Base-by-base conservation (phyloP, 2,113 vertebrate genomes). In the Ceyx cyanopectus region DNA sequence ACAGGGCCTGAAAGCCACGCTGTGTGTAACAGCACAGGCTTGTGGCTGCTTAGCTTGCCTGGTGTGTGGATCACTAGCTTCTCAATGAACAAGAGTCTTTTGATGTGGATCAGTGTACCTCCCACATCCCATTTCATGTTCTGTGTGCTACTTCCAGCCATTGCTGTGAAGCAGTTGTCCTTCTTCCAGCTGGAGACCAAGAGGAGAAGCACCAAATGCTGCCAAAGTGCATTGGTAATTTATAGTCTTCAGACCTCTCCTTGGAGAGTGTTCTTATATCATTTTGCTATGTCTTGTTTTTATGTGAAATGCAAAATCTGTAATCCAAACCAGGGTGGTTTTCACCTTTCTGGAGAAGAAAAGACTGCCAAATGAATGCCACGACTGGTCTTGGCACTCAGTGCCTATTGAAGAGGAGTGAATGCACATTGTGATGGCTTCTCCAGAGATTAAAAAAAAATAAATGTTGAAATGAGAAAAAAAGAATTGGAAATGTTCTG, bases 1-100 rank as follows among this genome's bases (percentile, higher is more conserved):
- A 6, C 2, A 3, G 23, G 43, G 7, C 58, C 26, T 3, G 10
- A 67, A 79, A 41, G 63, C 45, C 0, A 0, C 12, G 48, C 32
- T 80, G 27, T 29, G 10, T 26, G 3, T 46, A 54, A 14, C 23
- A 50, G 72, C 67, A 20, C 37, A n/a, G 21, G 50, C 9, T 29
- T 41, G 45, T 65, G 77, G 19, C 23, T 40, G 8, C n/a, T 91
- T 23, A 2, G 6, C 16, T 53, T 80, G 23, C 62, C 56, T 48
- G 14, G n/a, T 86, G 11, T 1, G 3, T 32, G 54, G n/a, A 11
- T 51, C 60, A 17, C 18, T 43, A 43, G 30, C 10, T 68, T 24
- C 40, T 94, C 41, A 22, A 2, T 21, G 18, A 18, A 3, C 17
- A 14, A 1, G 4, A 48, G 16, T 45, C 37, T 81, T 90, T 30